phyloP scores from a whole-genome alignment of 2,113 vertebrate genomes.

The Ornithorhynchus anatinus region DNA sequence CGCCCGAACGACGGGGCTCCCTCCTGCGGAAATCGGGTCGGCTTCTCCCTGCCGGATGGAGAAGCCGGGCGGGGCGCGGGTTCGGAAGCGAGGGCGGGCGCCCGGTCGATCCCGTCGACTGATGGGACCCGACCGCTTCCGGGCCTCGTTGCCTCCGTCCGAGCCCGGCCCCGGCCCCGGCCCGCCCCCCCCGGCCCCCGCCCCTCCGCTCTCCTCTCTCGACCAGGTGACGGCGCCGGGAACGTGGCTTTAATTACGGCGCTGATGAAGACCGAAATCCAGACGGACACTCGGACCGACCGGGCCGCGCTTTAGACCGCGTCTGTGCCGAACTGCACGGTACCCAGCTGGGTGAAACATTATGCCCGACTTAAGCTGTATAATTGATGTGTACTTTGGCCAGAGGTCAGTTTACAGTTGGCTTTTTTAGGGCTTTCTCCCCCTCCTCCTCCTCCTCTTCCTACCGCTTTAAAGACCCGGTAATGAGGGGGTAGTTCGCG shows the following conservation, averaged over 20 bases:
- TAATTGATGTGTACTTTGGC: constrained; percentile 87
- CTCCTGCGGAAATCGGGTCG: too few relatives aligned
- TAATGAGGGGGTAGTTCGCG: too few relatives aligned
- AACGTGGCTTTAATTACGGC: constrained; percentile 86
- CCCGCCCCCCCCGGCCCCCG: constrained; percentile 80
- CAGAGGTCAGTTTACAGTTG: constrained; percentile 78
- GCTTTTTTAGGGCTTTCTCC: too few relatives aligned
- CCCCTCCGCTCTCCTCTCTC: constrained; percentile 84
- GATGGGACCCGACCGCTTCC: constrained; percentile 72
- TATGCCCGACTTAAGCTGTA: constrained; percentile 82
- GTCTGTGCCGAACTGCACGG: constrained; percentile 86
- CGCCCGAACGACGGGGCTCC: too few relatives aligned
- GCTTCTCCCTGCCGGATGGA: constrained; percentile 71
- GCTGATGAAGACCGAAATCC: constrained; percentile 86
- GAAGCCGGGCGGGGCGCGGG: constrained; percentile 71
- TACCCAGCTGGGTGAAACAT: constrained; percentile 83
- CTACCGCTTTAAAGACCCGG: too few relatives aligned
- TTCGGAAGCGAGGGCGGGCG: constrained; percentile 63
- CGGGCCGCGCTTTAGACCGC: constrained; percentile 83
- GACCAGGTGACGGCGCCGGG: constrained; percentile 82
- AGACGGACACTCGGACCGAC: constrained; percentile 86
- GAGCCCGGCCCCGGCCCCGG: constrained; percentile 76
- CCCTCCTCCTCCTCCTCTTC: too few relatives aligned
- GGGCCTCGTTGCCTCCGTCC: constrained; percentile 78
- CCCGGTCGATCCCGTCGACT: constrained; percentile 68